Percentiles rank a stretch among this genome's conserved stretches.
phyloP scores from a whole-genome alignment of 2,888 invertebrate genomes.

The Trachelus tabidus region DNA sequence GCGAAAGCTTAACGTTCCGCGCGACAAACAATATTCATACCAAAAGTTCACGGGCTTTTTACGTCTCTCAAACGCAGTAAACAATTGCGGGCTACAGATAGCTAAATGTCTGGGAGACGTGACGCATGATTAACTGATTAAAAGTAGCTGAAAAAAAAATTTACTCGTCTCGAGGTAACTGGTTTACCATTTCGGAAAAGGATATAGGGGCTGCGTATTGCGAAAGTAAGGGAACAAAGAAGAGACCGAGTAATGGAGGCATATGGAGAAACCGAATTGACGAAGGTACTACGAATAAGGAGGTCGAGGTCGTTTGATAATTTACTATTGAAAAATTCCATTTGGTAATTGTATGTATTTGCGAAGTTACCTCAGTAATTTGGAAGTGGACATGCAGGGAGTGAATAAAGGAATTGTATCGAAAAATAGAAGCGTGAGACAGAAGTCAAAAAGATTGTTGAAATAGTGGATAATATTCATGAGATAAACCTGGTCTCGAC shows the following conservation, averaged over 20 bases:
- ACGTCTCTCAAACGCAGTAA: too few relatives aligned
- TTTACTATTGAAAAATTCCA: not conserved
- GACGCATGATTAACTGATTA: not conserved
- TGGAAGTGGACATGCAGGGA: not conserved
- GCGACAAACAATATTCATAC: too few relatives aligned
- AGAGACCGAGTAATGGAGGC: constrained; percentile 10
- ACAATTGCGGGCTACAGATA: too few relatives aligned
- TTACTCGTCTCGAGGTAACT: not conserved
- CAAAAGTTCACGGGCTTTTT: too few relatives aligned
- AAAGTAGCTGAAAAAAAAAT: not conserved
- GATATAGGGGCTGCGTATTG: not conserved
- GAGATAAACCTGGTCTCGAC: not conserved
- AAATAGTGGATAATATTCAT: not conserved
- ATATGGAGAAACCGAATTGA: constrained; percentile 9
- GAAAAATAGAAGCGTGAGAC: not conserved
- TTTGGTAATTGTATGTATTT: not conserved
- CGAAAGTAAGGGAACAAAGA: not conserved
- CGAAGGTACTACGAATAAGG: constrained; percentile 30
- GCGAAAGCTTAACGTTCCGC: too few relatives aligned
- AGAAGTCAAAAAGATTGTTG: not conserved
- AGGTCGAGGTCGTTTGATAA: constrained; percentile 47
- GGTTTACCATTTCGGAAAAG: not conserved
- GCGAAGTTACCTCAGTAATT: not conserved
- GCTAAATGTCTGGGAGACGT: too few relatives aligned
- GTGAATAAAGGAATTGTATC: not conserved